These are phyloP conservation scores for Xenopus laevis DNA, from an alignment of 2,113 vertebrate species.

Conservation along the genomic window DNA sequence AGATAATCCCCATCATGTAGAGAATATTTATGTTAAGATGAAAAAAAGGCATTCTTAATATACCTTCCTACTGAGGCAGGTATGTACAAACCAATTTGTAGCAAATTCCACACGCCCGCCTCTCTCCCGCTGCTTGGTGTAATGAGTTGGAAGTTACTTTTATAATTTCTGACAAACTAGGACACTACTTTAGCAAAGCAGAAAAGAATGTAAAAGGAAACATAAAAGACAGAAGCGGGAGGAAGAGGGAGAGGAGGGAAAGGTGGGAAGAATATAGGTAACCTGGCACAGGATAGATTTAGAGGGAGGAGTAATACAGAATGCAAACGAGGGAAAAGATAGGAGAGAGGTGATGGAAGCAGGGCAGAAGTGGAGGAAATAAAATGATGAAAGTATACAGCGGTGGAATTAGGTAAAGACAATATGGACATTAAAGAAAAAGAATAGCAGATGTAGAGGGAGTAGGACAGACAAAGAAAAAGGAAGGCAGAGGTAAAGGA, in stretches of 20 bases:
- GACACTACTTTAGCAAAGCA: conserved; percentile 38
- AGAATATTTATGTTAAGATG: background rate
- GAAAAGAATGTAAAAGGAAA: conserved; percentile 40
- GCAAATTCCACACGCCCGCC: conserved; percentile 8
- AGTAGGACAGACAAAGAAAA: too few relatives aligned
- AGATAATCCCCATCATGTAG: too few relatives aligned
- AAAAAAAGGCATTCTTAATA: conserved; percentile 7
- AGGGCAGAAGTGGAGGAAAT: background rate
- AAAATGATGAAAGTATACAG: background rate
- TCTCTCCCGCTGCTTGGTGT: conserved; percentile 38
- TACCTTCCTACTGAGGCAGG: background rate
- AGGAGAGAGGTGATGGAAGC: background rate
- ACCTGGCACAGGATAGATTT: background rate
- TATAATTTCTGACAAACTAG: conserved; percentile 45
- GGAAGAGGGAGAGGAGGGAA: background rate
- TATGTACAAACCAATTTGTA: conserved; percentile 18
- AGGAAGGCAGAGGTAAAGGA: too few relatives aligned
- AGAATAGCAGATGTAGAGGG: too few relatives aligned
- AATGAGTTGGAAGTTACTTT: conserved; percentile 45
- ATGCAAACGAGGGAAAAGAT: background rate
- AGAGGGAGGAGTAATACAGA: background rate
- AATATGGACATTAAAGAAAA: too few relatives aligned
- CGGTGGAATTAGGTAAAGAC: too few relatives aligned
- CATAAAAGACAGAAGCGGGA: conserved; percentile 10
- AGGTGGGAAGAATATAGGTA: background rate